Conservation (phyloP, 2,888 invertebrate species). For the Nipponacmea schrenckii region DNA sequence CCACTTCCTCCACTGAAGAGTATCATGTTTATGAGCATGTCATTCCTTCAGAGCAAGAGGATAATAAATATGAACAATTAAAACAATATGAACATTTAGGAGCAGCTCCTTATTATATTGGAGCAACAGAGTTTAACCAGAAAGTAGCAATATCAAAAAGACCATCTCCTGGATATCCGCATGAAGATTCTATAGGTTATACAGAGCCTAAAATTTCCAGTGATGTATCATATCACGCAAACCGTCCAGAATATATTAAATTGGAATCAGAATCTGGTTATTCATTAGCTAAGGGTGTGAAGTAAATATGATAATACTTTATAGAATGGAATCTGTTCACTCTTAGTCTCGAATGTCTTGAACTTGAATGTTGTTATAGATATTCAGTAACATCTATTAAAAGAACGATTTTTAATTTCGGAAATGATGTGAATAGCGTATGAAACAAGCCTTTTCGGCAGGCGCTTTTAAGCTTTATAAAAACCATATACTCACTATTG, state of each 20-base stretch:
- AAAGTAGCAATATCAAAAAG: too few species aligned
- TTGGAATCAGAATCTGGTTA: neutral
- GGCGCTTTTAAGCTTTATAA: too few species aligned
- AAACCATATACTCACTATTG: too few species aligned
- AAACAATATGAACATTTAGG: neutral
- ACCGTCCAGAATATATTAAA: neutral
- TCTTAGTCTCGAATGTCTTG: too few species aligned
- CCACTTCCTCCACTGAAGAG: neutral
- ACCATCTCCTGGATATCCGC: neutral
- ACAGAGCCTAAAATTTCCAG: neutral
- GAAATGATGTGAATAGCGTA: too few species aligned
- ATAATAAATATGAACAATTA: neutral
- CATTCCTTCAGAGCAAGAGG: neutral
- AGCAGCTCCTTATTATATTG: neutral
- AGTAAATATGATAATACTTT: neutral
- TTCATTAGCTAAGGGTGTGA: neutral
- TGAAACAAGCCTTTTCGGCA: too few species aligned
- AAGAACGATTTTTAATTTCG: too few species aligned
- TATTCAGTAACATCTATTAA: too few species aligned
- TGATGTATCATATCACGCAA: neutral
- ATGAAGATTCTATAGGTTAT: neutral
- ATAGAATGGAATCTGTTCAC: too few species aligned
- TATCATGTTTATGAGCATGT: neutral
- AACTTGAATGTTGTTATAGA: too few species aligned
- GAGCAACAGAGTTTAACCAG: neutral